Base-by-base conservation (phyloP, 2,797 vertebrate genomes). In the Chelon auratus region DNA sequence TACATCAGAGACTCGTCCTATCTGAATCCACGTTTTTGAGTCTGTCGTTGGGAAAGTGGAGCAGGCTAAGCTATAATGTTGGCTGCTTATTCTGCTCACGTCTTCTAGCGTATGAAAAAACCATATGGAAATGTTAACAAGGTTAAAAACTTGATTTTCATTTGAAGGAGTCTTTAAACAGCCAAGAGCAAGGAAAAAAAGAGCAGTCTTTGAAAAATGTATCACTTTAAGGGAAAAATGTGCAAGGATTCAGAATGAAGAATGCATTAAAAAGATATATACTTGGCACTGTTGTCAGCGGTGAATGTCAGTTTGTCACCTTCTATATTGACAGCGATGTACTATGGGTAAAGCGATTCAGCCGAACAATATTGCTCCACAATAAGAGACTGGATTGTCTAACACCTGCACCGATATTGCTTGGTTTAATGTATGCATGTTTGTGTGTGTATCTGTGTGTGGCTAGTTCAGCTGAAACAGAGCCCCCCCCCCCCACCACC, bases 251-350 rank as follows among this genome's bases (percentile, higher is more conserved):
- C 39, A 17, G 37, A 53, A 64, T 55, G 11, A 57, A 30, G 26
- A 43, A 50, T n/a, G 30, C 47, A 48, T 48, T 18, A 20, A 48
- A 22, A 50, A 50, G 18, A 22, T 12, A 13, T 18, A 48, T 20
- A 22, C 20, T 22, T 22, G 3, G 11, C 10, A 22, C 33, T 14
- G 10, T 39, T 43, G 26, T n/a, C 48, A 55, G 26, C 9, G 15
- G 24, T 56, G 24, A 50, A 60, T 26, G 20, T 62, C 1, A 17
- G 47, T 50, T 24, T 52, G 26, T 47, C 45, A 56, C 36, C 43
- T n/a, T 68, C 9, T 39, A 24, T 0, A 68, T 17, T 33, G n/a
- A 61, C 33, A 74, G 42, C 10, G 18, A 56, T 40, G 30, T 17
- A 6, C 4, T 5, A 12, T 3, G 43, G 45, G 39, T n/a, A n/a